Evolutionary conservation across 2,113 vertebrate species (phyloP).

Genomic region (Antechinus flavipes): DNA sequence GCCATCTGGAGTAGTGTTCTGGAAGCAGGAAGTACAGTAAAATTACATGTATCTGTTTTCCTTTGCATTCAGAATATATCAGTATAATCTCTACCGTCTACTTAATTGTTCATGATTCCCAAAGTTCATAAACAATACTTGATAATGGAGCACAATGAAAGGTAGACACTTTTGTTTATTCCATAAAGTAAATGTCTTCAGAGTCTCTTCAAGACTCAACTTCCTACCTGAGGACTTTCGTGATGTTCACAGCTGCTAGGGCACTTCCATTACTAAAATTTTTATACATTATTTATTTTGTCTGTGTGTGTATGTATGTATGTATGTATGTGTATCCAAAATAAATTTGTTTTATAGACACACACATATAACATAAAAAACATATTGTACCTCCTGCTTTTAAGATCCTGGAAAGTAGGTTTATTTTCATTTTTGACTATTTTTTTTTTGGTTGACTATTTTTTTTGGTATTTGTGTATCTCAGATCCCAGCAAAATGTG

Average conservation of each 20-base stretch:
- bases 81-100: background rate
- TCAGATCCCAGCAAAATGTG: background rate
- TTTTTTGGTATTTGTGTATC: background rate
- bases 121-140: slow-evolving; percentile 26
- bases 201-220: background rate
- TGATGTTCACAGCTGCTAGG: background rate
- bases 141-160: background rate
- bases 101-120: slow-evolving; percentile 2
- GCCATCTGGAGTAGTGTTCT: background rate
- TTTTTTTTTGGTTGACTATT: background rate
- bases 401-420: background rate
- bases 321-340: background rate
- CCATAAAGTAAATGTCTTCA: background rate
- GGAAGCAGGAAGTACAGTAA: background rate
- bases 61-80: background rate
- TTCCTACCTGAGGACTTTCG: background rate
- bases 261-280: background rate
- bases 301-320: background rate
- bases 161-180: background rate
- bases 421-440: background rate
- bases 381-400: background rate
- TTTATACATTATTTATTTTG: background rate
- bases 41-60: background rate
- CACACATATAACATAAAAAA: background rate
- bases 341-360: too few species aligned